Evolutionary conservation across 2,888 invertebrate genomes (phyloP).

Genomic region (Xylota sylvarum): DNA sequence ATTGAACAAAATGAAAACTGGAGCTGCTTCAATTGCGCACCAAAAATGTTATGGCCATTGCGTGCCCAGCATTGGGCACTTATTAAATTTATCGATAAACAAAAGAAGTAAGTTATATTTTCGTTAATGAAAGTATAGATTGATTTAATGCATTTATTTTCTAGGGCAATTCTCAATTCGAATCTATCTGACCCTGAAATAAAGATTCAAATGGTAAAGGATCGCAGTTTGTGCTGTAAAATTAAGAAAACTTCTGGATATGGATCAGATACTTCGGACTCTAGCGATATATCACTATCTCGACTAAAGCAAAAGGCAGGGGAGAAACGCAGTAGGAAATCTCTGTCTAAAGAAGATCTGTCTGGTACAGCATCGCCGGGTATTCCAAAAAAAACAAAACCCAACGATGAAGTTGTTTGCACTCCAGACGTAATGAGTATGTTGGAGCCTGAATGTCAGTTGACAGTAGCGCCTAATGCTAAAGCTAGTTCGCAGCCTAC

Average conservation of each 20-base stretch:
- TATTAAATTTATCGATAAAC: constrained; percentile 88
- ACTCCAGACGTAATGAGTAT: constrained; percentile 86
- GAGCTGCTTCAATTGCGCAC: constrained; percentile 91
- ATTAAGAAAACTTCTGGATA: constrained; percentile 81
- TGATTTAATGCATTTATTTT: constrained; percentile 32
- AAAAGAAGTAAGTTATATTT: constrained; percentile 83
- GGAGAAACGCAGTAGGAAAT: constrained; percentile 65
- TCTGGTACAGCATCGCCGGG: constrained; percentile 74
- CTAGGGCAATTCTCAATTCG: constrained; percentile 79
- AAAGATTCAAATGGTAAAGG: constrained; percentile 80
- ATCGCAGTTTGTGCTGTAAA: constrained; percentile 82
- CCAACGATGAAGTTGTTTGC: constrained; percentile 86
- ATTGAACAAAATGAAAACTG: constrained; percentile 92
- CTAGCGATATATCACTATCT: constrained; percentile 80
- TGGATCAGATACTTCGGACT: constrained; percentile 77
- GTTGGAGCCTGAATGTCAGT: constrained; percentile 83
- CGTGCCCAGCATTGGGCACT: constrained; percentile 91
- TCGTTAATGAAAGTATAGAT: neutral
- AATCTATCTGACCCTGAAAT: constrained; percentile 81
- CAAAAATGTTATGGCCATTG: constrained; percentile 88
- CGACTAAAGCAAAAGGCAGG: constrained; percentile 77
- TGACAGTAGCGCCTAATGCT: constrained; percentile 80
- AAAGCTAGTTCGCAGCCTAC: constrained; percentile 76
- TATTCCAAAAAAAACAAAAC: constrained; percentile 80
- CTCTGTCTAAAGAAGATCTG: constrained; percentile 58